Percentiles rank a stretch among this genome's conserved stretches.
Conservation (phyloP, 2,888 invertebrate genomes). For the Lucinisca nassula region DNA sequence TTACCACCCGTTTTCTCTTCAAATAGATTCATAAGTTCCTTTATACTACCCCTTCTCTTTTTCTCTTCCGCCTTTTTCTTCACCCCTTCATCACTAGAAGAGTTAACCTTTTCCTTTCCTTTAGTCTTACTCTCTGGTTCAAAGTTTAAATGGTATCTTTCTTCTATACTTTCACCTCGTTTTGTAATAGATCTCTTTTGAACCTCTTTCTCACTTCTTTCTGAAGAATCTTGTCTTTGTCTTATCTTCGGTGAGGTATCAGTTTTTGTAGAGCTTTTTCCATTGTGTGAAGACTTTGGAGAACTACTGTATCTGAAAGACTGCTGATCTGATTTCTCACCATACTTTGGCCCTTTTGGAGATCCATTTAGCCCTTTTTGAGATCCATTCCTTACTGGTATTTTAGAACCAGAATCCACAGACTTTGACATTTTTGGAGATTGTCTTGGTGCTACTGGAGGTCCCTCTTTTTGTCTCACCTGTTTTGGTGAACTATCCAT, state of each 20-base stretch:
- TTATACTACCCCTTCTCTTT: constrained; percentile 84
- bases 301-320: constrained; percentile 6
- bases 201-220: constrained; percentile 20
- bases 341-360: not conserved
- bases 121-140: constrained; percentile 36
- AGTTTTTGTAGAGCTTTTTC: constrained; percentile 17
- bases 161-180: constrained; percentile 40
- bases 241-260: constrained; percentile 33
- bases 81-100: not conserved
- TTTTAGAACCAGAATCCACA: constrained; percentile 58
- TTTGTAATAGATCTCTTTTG: constrained; percentile 22
- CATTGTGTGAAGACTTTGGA: constrained; percentile 40
- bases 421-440: constrained; percentile 54
- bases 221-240: constrained; percentile 23
- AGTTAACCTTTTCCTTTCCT: not conserved
- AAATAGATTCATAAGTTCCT: constrained; percentile 82
- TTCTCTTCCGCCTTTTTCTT: constrained; percentile 59
- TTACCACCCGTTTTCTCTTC: constrained; percentile 74
- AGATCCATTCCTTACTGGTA: constrained; percentile 53
- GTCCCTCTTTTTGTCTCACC: constrained; percentile 39
- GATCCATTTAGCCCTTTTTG: constrained; percentile 34
- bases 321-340: not conserved
- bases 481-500: constrained; percentile 67
- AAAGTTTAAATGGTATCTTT: constrained; percentile 34
- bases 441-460: constrained; percentile 41